phyloP scores from a whole-genome alignment of 2,113 vertebrate species.

The Leptodactylus fuscus region DNA sequence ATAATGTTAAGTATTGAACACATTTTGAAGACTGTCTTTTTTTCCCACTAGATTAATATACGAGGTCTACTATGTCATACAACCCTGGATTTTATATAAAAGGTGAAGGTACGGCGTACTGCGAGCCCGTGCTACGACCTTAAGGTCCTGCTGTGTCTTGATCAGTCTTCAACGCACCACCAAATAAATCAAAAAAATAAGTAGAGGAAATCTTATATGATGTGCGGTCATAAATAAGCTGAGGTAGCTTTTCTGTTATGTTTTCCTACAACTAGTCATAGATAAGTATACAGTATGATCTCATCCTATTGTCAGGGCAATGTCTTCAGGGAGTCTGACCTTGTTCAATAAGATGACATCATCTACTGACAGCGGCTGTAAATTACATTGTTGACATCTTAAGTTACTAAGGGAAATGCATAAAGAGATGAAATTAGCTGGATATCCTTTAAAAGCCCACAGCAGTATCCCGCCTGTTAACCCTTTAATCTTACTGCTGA shows the following conservation, averaged over 20 bases:
- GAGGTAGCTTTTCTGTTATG: slow-evolving; percentile 27
- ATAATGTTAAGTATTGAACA: background rate
- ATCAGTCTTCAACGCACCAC: background rate
- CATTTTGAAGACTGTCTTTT: background rate
- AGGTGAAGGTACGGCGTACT: background rate
- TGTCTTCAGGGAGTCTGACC: slow-evolving; percentile 57
- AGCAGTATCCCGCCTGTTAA: slow-evolving; percentile 23
- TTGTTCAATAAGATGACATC: slow-evolving; percentile 63
- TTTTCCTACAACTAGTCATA: slow-evolving; percentile 27
- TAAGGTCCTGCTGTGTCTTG: background rate
- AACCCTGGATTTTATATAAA: background rate
- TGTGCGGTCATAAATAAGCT: background rate
- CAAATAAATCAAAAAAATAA: background rate
- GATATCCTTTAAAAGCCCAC: slow-evolving; percentile 34
- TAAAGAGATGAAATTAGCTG: slow-evolving; percentile 36
- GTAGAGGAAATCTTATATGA: background rate
- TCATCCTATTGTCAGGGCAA: slow-evolving; percentile 58
- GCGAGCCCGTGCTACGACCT: background rate
- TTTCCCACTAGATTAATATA: background rate
- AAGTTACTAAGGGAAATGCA: slow-evolving; percentile 45
- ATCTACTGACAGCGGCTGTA: slow-evolving; percentile 58
- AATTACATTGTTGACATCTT: slow-evolving; percentile 60
- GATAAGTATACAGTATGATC: slow-evolving; percentile 57
- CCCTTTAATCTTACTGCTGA: background rate
- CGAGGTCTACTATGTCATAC: background rate